These are phyloP conservation scores for Megaceryle alcyon DNA, from an alignment of 2,797 vertebrate genomes.

Conservation along the genomic window DNA sequence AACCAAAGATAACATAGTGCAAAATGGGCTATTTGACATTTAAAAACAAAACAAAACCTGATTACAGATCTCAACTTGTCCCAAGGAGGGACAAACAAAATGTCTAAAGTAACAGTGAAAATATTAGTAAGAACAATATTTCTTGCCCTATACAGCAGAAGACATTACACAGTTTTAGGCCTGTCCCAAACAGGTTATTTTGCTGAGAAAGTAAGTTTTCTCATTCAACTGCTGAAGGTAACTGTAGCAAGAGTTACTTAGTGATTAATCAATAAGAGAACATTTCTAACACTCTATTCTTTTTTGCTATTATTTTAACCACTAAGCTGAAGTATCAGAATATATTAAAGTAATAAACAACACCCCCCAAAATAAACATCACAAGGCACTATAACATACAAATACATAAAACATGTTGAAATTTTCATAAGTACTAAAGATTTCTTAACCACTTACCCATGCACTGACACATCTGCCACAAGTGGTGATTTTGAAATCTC, in stretches of 20 bases:
- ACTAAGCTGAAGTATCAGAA: neutral
- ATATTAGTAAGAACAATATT: neutral
- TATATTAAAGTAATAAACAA: neutral
- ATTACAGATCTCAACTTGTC: neutral
- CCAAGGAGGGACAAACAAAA: neutral
- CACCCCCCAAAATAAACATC: neutral
- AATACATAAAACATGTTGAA: neutral
- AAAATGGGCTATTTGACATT: neutral
- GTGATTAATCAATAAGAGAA: neutral
- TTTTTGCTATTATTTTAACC: neutral
- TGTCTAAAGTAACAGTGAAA: neutral
- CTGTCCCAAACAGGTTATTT: neutral
- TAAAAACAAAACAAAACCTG: neutral
- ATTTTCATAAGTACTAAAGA: neutral
- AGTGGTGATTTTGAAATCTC: conserved; percentile 98
- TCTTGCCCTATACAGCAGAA: neutral
- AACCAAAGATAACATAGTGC: neutral
- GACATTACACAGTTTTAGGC: neutral
- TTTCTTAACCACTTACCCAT: conserved; percentile 85
- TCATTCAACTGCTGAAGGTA: neutral
- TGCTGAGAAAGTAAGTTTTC: neutral
- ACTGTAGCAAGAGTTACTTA: neutral
- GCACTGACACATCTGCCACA: conserved; percentile 98
- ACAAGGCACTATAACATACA: neutral
- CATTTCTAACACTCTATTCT: neutral